Base-by-base conservation (phyloP, 2,888 invertebrate species). In the Orthosia incerta region DNA sequence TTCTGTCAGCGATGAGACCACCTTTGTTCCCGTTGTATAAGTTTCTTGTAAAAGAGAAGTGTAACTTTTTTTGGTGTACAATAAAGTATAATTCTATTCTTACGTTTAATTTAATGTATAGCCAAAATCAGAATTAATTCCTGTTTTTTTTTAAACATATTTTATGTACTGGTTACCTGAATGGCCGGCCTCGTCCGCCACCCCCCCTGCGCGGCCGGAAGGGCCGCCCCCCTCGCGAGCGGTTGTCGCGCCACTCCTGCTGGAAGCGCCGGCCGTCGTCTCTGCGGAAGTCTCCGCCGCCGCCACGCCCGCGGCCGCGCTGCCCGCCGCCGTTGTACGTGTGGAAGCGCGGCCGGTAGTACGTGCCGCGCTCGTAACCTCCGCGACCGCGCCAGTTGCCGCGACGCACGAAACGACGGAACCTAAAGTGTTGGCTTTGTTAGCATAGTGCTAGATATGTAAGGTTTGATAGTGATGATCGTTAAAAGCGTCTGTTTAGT, bases 341-440 rank as follows among this genome's bases (percentile, higher is more conserved):
- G 91, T 98, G 98, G 97, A 98, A 98, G 80, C 98, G 97, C 1
- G 98, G 98, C 86, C 98, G 97, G 95, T 98, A 98, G 93, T 98
- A 98, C 0, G 98, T 98, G 80, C 98, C 98, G 71, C 98, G 97
- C 90, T 98, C 98, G 91, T 97, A 97, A 26, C 97, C 97, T 68
- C 97, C 97, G 66, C 97, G 96, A 0, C 97, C 96, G 88, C 96
- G 96, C 96, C 96, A 96, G 88, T 94, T 94, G 81, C 97, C 96
- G 85, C 97, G 97, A 0, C 96, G 94, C 65, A 90, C 94, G 67
- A 94, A 91, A 26, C 95, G 94, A n/a, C 95, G 93, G 88, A 89
- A 91, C 73, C 94, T 94, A 71, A 3, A 31, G 12, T 1, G 4
- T 5, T 9, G 16, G 18, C 20, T 45, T 66, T 39, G 50, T 68